Percentiles rank a stretch among this genome's conserved stretches.
phyloP scores from a whole-genome alignment of 2,888 invertebrate species.

The Chymomyza fuscimana region DNA sequence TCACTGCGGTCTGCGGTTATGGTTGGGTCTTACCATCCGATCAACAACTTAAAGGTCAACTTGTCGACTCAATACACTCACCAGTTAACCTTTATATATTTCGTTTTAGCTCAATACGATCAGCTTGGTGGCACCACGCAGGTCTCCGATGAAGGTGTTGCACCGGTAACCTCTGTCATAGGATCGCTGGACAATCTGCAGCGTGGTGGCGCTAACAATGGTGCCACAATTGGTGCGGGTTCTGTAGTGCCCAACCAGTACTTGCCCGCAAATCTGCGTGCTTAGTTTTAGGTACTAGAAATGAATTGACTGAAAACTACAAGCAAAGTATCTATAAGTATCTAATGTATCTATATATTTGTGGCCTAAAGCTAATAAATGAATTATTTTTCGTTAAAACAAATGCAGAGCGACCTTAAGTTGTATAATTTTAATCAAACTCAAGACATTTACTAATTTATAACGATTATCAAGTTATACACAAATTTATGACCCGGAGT shows the following conservation, averaged over 20 bases:
- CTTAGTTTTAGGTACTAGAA: constrained; percentile 30
- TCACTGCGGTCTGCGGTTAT: constrained; percentile 35
- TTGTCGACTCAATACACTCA: constrained; percentile 24
- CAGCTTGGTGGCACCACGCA: constrained; percentile 77
- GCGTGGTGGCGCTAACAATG: constrained; percentile 11
- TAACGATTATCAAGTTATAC: constrained; percentile 31
- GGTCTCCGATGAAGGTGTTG: constrained; percentile 77
- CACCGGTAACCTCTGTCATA: constrained; percentile 77
- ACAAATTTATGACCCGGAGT: constrained; percentile 17
- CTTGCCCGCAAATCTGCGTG: constrained; percentile 62
- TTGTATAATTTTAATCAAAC: not conserved
- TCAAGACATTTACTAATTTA: constrained; percentile 13
- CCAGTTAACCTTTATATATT: constrained; percentile 32
- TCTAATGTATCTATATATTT: constrained; percentile 33
- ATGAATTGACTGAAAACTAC: constrained; percentile 41
- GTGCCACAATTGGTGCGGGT: not conserved
- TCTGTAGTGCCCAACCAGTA: constrained; percentile 51
- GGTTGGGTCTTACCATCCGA: constrained; percentile 20
- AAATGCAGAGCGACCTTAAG: not conserved
- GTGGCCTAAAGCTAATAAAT: constrained; percentile 16
- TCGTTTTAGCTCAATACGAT: constrained; percentile 77
- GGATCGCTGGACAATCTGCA: constrained; percentile 70
- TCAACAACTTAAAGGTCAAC: constrained; percentile 32
- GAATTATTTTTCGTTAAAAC: not conserved
- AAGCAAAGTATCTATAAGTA: constrained; percentile 38